Evolutionary conservation across 2,888 invertebrate species (phyloP).

Genomic region (Pseudanteris insignis): DNA sequence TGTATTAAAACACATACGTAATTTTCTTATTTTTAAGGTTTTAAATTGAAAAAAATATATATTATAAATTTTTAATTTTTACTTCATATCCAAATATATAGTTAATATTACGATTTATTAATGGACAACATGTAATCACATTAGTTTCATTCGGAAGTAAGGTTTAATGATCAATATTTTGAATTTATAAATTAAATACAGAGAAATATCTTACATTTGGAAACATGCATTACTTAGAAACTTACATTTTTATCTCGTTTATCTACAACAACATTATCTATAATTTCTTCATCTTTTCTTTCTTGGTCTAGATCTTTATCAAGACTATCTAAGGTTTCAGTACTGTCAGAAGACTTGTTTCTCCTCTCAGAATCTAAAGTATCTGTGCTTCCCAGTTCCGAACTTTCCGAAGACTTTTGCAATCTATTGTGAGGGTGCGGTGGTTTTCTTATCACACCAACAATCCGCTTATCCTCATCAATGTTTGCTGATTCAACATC

Average conservation of each 20-base stretch:
- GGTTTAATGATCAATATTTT: no score
- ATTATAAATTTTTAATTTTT: no score
- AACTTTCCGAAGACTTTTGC: slow-evolving; percentile 63
- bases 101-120: no score
- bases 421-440: slow-evolving; percentile 51
- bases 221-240: no score
- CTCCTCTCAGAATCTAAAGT: slow-evolving; percentile 61
- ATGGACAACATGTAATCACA: no score
- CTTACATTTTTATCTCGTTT: slow-evolving; percentile 58
- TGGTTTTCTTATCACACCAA: slow-evolving; percentile 35
- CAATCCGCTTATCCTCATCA: slow-evolving; percentile 31
- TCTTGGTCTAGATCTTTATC: slow-evolving; percentile 58
- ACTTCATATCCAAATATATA: no score
- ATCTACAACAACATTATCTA: slow-evolving; percentile 50
- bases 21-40: no score
- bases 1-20: no score
- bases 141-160: no score
- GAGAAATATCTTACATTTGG: no score
- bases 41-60: no score
- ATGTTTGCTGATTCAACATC: slow-evolving; percentile 46
- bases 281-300: slow-evolving; percentile 54
- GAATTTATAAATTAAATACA: no score
- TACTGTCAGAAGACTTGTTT: slow-evolving; percentile 62
- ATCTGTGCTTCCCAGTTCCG: slow-evolving; percentile 63
- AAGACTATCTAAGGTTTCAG: slow-evolving; percentile 62